phyloP scores from a whole-genome alignment of 2,888 invertebrate genomes.

The Acleris emargana region DNA sequence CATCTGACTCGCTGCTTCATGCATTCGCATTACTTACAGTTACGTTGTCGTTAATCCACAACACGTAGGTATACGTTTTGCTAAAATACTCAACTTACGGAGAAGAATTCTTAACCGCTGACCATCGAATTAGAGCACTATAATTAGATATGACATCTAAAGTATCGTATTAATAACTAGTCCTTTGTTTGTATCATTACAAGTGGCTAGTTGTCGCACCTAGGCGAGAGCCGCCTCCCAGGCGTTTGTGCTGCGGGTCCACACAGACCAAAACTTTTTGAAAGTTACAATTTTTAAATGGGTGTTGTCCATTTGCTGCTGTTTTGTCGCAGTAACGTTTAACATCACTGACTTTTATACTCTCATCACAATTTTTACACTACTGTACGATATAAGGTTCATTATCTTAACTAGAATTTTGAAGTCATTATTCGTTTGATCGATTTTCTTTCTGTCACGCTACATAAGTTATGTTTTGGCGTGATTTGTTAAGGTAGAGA shows the following conservation, averaged over 20 bases:
- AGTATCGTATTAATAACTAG: constrained; percentile 22
- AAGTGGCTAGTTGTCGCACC: too few species aligned
- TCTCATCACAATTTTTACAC: constrained; percentile 13
- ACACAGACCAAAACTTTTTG: constrained; percentile 59
- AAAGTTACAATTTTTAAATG: constrained; percentile 67
- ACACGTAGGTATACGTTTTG: constrained; percentile 32
- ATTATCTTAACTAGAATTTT: neutral
- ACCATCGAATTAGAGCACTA: constrained; percentile 30
- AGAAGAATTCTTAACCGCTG: constrained; percentile 33
- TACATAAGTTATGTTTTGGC: too few species aligned
- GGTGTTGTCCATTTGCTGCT: constrained; percentile 53
- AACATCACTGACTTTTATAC: constrained; percentile 47
- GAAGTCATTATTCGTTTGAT: too few species aligned
- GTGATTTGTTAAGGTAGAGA: too few species aligned
- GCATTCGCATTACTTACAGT: constrained; percentile 4
- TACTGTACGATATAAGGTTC: constrained; percentile 2
- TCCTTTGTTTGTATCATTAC: too few species aligned
- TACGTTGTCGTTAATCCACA: constrained; percentile 20
- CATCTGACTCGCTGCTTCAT: neutral
- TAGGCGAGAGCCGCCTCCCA: too few species aligned
- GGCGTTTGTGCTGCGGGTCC: too few species aligned
- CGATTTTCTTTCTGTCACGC: too few species aligned
- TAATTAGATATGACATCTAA: constrained; percentile 33
- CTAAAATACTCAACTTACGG: constrained; percentile 31
- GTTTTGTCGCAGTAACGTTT: constrained; percentile 47